phyloP scores from a whole-genome alignment of 2,797 vertebrate genomes.

The Silurus aristotelis region DNA sequence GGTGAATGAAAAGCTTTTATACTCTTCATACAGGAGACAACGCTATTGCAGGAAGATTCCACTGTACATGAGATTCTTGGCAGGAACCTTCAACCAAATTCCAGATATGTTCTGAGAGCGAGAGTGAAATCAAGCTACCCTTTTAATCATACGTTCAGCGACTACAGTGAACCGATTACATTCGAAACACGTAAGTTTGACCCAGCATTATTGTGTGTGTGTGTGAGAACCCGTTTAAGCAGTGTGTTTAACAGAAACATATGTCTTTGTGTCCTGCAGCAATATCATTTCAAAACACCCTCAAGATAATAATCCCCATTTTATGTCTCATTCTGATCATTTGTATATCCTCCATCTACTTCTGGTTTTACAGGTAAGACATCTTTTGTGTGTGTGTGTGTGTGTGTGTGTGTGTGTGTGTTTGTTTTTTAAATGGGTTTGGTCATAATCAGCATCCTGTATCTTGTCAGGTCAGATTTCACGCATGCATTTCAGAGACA shows the following conservation, averaged over 20 bases:
- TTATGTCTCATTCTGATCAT: constrained; percentile 44
- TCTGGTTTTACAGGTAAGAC: constrained; percentile 52
- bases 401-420: too few species aligned
- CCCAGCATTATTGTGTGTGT: background rate
- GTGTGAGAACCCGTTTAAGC: too few species aligned
- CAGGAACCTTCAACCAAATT: constrained; percentile 45
- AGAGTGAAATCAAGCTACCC: constrained; percentile 28
- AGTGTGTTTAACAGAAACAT: background rate
- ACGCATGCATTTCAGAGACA: background rate
- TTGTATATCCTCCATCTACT: constrained; percentile 38
- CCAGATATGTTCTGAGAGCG: constrained; percentile 45
- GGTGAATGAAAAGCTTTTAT: background rate
- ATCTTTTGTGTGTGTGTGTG: background rate
- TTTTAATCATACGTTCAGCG: constrained; percentile 39
- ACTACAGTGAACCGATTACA: constrained; percentile 47
- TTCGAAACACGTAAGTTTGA: constrained; percentile 52
- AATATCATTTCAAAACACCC: background rate
- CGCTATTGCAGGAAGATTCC: accelerated
- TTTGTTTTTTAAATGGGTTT: background rate
- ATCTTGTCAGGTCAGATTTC: background rate
- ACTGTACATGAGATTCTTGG: constrained; percentile 34
- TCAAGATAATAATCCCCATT: constrained; percentile 36
- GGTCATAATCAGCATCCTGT: background rate
- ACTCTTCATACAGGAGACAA: background rate
- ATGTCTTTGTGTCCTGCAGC: constrained; percentile 29